Base-by-base conservation (phyloP, 2,113 vertebrate genomes). In the Melozone crissalis region DNA sequence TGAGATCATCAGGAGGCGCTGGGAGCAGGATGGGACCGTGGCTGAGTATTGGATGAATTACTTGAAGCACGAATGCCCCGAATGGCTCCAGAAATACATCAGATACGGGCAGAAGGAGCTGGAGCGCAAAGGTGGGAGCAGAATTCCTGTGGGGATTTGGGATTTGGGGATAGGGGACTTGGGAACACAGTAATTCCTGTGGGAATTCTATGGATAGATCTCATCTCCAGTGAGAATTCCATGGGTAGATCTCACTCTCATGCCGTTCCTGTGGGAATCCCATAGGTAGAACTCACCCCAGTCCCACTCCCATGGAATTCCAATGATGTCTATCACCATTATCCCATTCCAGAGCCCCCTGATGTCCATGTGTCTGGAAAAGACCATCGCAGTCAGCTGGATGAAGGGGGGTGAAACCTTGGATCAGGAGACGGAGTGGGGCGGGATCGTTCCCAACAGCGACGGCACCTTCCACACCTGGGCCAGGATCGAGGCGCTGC, bases 41-140 rank as follows among this genome's bases (percentile, higher is more conserved):
- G 33, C 6, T 23, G 33, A n/a, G 33, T 0, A 4, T 2, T 10
- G 2, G 13, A n/a, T 1, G 13, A n/a, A 35, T 35, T 23, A n/a
- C 57, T 21, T 58, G 57, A 5, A 15, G 21, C 33, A 58, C 1
- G 39, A 39, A 39, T 39, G 55, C 33, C 33, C 31, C 0, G 22
- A 58, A 59, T 27, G 4, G 15, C 62, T 43, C 41, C 10, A 2
- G 58, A 27, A 12, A 18, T 18, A 27, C 7, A 4, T 61, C 3
- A 1, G 35, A 18, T 61, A 37, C 1, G 24, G 58, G 58, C 15
- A 18, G 35, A 17, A 61, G 10, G 58, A 16, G 24, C 58, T 61
- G 58, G 58, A 61, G n/a, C 24, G 15, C 35, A 61, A 37, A 61
- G 58, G 58, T 61, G 58, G 57, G 21, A 22, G 55, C 55, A 57